A percentile compares a stretch with the other conserved stretches of the same genome.
Conservation (phyloP, 2,113 vertebrate genomes). For the Barbus barbus region DNA sequence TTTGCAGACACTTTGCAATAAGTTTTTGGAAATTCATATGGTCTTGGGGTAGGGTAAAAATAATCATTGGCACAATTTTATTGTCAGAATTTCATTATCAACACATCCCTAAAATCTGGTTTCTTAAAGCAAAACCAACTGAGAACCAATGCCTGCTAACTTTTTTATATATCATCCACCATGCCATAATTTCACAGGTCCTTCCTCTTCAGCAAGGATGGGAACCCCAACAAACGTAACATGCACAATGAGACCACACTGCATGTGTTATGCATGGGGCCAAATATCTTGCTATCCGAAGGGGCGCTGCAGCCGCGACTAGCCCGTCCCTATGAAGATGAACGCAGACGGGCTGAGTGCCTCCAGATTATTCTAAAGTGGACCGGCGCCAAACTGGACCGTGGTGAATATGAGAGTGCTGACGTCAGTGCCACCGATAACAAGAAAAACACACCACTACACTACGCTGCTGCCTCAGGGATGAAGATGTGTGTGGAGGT, state of each 20-base stretch:
- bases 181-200: constrained; percentile 72
- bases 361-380: constrained; percentile 90
- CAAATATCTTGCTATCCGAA: constrained; percentile 90
- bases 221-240: constrained; percentile 98
- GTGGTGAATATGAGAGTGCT: constrained; percentile 90
- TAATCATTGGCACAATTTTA: no score
- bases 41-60: no score
- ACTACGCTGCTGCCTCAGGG: constrained; percentile 97
- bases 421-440: constrained; percentile 92
- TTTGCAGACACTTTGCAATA: no score
- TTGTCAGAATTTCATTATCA: neutral
- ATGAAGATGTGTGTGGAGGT: constrained; percentile 98
- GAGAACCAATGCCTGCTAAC: neutral
- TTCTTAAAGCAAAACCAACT: neutral
- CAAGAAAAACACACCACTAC: constrained; percentile 93
- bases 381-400: constrained; percentile 97
- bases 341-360: constrained; percentile 88
- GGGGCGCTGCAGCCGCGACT: constrained; percentile 89
- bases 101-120: neutral
- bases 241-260: constrained; percentile 95
- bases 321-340: constrained; percentile 84
- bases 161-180: neutral
- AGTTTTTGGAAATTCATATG: no score
- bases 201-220: constrained; percentile 93
- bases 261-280: constrained; percentile 97